Evolutionary conservation across 2,797 vertebrate species (phyloP).

Genomic region (Arrhamphus sclerolepis): DNA sequence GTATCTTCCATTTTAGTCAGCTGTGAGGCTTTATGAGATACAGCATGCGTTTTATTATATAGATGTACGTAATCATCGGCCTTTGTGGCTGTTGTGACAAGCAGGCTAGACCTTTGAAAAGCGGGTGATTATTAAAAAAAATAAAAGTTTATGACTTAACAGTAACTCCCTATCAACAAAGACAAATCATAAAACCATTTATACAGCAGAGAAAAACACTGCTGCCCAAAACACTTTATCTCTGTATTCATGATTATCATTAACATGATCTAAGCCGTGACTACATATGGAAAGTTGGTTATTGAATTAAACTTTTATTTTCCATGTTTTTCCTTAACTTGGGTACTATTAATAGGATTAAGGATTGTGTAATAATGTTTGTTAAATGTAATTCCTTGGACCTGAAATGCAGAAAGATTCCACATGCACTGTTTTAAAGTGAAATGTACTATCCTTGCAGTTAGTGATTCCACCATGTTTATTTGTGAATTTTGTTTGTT

Average conservation of each 20-base stretch:
- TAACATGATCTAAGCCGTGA: not conserved
- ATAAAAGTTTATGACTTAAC: not conserved
- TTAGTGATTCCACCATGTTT: constrained; percentile 5
- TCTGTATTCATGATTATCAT: not conserved
- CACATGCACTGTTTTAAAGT: constrained; percentile 61
- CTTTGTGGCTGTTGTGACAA: constrained; percentile 6
- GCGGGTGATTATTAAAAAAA: constrained; percentile 10
- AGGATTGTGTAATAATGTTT: constrained; percentile 7
- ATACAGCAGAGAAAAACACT: no score
- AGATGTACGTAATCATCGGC: constrained; percentile 2
- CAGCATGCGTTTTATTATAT: constrained; percentile 7
- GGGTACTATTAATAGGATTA: constrained; percentile 18
- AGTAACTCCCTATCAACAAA: constrained; percentile 8
- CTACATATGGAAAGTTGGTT: not conserved
- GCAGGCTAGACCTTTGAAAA: constrained; percentile 21
- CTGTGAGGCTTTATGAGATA: constrained; percentile 20
- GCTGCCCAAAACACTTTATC: not conserved
- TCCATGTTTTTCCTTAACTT: not conserved
- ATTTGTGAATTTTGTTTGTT: constrained; percentile 33
- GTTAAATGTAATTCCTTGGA: constrained; percentile 16
- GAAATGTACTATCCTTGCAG: constrained; percentile 16
- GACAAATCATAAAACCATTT: not conserved
- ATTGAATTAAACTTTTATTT: constrained; percentile 4
- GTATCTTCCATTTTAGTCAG: constrained; percentile 11
- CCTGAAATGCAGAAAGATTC: constrained; percentile 38